phyloP scores from a whole-genome alignment of 2,797 vertebrate species.

The Acrossocheilus wenchowensis region DNA sequence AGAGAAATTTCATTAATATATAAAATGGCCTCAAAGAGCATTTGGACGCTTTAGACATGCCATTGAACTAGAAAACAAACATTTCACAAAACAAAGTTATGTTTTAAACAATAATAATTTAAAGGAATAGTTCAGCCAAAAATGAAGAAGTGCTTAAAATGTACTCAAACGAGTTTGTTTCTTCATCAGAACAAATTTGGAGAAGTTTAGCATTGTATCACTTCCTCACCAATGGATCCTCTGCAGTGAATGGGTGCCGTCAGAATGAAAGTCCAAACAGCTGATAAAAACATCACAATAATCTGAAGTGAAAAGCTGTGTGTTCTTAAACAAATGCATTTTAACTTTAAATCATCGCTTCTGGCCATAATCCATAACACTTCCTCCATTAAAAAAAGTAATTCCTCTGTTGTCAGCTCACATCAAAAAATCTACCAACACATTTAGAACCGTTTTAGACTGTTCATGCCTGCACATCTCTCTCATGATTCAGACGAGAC shows the following conservation, averaged over 20 bases:
- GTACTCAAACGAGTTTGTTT: background rate
- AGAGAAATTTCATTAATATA: background rate
- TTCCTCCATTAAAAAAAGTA: no score
- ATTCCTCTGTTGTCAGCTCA: no score
- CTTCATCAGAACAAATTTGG: background rate
- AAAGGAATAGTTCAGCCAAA: background rate
- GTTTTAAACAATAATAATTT: background rate
- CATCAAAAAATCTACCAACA: no score
- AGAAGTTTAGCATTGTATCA: background rate
- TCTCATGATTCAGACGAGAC: background rate
- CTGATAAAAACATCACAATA: background rate
- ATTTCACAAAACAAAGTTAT: background rate
- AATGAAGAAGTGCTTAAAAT: background rate
- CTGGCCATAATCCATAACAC: no score
- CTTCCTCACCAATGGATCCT: background rate
- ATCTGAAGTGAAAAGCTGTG: background rate
- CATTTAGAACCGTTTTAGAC: background rate
- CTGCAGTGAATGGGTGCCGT: background rate
- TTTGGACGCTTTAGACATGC: background rate
- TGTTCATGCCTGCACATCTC: background rate
- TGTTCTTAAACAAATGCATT: background rate
- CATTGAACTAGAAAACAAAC: background rate
- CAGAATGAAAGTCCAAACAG: background rate
- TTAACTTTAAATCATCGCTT: background rate
- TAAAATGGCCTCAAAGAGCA: slow-evolving; percentile 4